A percentile compares a stretch with the other conserved stretches of the same genome.
Evolutionary conservation across 2,113 vertebrate species (phyloP).

Genomic region (Natator depressus): DNA sequence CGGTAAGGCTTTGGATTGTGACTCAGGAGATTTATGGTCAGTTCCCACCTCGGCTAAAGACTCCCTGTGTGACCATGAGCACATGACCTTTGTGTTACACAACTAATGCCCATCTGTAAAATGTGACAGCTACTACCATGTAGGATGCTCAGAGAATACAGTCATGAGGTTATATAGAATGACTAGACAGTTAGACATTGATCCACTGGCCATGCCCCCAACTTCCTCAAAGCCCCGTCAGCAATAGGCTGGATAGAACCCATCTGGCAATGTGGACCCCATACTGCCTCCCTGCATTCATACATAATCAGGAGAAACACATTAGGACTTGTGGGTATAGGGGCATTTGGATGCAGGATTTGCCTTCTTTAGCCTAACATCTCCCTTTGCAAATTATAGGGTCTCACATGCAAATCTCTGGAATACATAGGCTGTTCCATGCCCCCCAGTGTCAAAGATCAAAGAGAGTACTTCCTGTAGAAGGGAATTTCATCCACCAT

Average conservation of each 20-base stretch:
- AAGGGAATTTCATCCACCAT: not conserved
- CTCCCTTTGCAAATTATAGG: not conserved
- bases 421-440: not conserved
- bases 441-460: not conserved
- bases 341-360: not conserved
- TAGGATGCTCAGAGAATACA: not conserved
- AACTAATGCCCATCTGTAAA: not conserved
- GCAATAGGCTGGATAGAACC: not conserved
- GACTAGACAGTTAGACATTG: not conserved
- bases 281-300: not conserved
- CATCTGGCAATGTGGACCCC: too few relatives aligned
- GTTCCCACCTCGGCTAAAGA: not conserved
- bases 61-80: not conserved
- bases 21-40: not conserved
- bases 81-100: not conserved
- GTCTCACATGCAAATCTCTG: not conserved
- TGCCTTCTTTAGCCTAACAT: not conserved
- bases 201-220: not conserved
- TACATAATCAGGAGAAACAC: not conserved
- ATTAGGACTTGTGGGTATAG: not conserved
- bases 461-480: constrained; percentile 6
- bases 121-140: not conserved
- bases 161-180: not conserved
- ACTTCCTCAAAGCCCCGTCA: not conserved
- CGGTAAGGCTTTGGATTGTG: not conserved